Percentiles rank a stretch among this genome's conserved stretches.
These are phyloP conservation scores for Novumbra hubbsi DNA, from an alignment of 2,797 vertebrate species.

Conservation along the genomic window DNA sequence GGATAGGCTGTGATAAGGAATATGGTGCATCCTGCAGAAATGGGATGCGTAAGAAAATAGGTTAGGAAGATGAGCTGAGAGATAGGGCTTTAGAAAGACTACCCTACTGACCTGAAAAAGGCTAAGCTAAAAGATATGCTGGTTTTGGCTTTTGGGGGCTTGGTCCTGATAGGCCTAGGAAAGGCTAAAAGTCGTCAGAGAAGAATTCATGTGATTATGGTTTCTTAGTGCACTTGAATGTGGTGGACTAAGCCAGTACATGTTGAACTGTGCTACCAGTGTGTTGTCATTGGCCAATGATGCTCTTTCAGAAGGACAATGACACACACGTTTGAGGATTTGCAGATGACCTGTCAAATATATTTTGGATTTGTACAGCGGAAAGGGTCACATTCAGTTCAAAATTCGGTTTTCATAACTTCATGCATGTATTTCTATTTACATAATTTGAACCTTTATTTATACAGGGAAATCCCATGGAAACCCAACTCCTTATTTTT, in stretches of 20 bases:
- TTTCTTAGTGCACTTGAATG: neutral
- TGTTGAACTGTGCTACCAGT: neutral
- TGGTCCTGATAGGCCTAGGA: neutral
- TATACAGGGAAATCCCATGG: neutral
- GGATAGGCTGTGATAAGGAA: slow-evolving; percentile 64
- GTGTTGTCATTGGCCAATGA: neutral
- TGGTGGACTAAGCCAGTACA: neutral
- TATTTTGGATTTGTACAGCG: neutral
- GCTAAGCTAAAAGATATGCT: slow-evolving; percentile 59
- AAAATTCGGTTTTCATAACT: neutral
- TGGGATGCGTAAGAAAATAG: slow-evolving; percentile 69
- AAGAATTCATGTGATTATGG: neutral
- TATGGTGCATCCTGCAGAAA: slow-evolving; percentile 64
- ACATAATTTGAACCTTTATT: neutral
- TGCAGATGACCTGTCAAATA: neutral
- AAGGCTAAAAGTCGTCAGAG: neutral
- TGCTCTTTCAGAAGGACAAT: neutral
- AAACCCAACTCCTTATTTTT: neutral
- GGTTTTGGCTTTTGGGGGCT: slow-evolving; percentile 42
- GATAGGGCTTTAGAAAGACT: slow-evolving; percentile 55
- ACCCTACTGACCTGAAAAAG: slow-evolving; percentile 51
- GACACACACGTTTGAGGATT: neutral
- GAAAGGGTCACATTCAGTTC: neutral
- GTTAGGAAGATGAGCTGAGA: slow-evolving; percentile 65
- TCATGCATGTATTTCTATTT: neutral